Evolutionary conservation across 2,888 invertebrate genomes (phyloP), one percentile per base, ranked within the genome.

Genomic region (Chesias legatella): DNA sequence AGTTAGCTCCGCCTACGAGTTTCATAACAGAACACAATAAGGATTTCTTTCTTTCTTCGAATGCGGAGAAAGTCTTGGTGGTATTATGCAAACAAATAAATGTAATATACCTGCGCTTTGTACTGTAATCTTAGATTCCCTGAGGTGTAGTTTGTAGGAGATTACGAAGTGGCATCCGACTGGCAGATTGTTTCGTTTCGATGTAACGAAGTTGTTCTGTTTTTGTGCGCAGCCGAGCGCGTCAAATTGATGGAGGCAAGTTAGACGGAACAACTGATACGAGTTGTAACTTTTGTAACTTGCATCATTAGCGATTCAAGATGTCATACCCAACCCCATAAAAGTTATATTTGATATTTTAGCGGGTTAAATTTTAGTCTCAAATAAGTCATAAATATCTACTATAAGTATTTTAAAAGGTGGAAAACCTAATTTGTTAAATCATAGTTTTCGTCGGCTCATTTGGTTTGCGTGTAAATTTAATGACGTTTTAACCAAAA

Each of bases 181-280:
- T 30, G 42, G 41, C 43, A 40, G 57, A 53, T 54, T 63, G 49
- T 62, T 58, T 61, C 42, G 36, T 53, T 66, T 46, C 23, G 33
- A 43, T 58, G 60, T 70, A 67, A 61, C 61, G 56, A 69, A 68
- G 60, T 67, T 67, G 59, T 63, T 64, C 56, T 62, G 58, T 71
- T 68, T 61, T 58, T 52, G 53, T 46, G 53, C 52, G 55, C 63
- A 62, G 50, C 59, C 53, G 52, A 49, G 60, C 59, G 57, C 44
- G 58, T 58, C 60, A 61, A 71, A 73, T 74, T 67, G 73, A 67
- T 73, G 63, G 57, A 40, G 54, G 48, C 40, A 51, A 60, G 58
- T 64, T 70, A 54, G 53, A 64, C 65, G 58, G 53, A 63, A 63
- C 61, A 56, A 53, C 51, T 51, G 58, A 64, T 61, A 62, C 33